phyloP scores from a whole-genome alignment of 2,797 vertebrate species.

The Sebastes iracundus region DNA sequence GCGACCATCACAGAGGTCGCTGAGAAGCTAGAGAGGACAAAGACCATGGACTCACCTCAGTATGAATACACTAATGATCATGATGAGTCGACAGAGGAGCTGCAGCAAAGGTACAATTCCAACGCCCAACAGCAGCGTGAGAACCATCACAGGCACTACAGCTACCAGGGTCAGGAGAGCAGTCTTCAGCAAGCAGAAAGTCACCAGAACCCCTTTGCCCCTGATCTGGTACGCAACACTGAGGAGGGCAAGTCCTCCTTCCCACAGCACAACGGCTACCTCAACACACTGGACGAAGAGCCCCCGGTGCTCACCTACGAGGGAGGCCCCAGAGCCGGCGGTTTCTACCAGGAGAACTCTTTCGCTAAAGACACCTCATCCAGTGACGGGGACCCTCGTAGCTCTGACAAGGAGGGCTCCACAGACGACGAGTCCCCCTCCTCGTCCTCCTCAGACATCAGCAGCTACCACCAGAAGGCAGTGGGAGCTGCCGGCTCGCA shows the following conservation, averaged over 20 bases:
- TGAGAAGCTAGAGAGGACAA: conserved; percentile 79
- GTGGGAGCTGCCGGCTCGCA: conserved; percentile 4
- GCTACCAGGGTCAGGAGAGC: conserved; percentile 58
- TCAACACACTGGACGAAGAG: conserved; percentile 78
- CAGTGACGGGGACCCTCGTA: conserved; percentile 80
- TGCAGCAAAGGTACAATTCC: conserved; percentile 53
- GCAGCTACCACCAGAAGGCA: conserved; percentile 73
- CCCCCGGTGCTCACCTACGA: conserved; percentile 80
- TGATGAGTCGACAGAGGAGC: conserved; percentile 50
- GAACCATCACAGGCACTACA: conserved; percentile 48
- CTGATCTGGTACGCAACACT: conserved; percentile 77
- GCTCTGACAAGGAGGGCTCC: conserved; percentile 82
- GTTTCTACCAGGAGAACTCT: conserved; percentile 78
- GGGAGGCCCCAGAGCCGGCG: conserved; percentile 63
- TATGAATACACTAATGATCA: conserved; percentile 66
- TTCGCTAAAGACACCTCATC: conserved; percentile 79
- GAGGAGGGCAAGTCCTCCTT: conserved; percentile 78
- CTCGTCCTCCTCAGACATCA: conserved; percentile 80
- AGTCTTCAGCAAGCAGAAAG: conserved; percentile 52
- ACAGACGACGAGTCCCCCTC: conserved; percentile 82
- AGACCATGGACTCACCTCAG: conserved; percentile 75
- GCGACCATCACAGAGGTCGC: conserved; percentile 79
- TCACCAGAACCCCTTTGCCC: conserved; percentile 75
- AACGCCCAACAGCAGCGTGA: conserved; percentile 47
- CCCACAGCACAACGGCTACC: conserved; percentile 78